Percentiles rank a stretch among this genome's conserved stretches.
Evolutionary conservation across 2,888 invertebrate species (phyloP).

Genomic region (Actias luna): DNA sequence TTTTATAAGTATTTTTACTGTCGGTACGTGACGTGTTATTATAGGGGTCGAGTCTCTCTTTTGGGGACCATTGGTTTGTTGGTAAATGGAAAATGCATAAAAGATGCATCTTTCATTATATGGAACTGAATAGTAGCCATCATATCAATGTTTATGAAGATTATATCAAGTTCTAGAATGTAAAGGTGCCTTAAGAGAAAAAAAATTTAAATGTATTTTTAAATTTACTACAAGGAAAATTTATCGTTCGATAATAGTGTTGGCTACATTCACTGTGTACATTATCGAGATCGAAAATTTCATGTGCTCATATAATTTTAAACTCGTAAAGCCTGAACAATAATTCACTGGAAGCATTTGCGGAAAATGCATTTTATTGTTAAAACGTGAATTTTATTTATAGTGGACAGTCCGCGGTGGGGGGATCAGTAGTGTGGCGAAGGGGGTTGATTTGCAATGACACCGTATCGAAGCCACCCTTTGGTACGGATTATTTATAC

Average conservation of each 20-base stretch:
- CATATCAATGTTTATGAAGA: background rate
- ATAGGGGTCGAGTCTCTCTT: slow-evolving; percentile 36
- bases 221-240: slow-evolving; percentile 15
- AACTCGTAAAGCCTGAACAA: slow-evolving; percentile 79
- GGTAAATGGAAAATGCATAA: slow-evolving; percentile 55
- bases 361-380: slow-evolving; percentile 83
- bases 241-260: slow-evolving; percentile 65
- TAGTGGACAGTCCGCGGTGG: slow-evolving; percentile 73
- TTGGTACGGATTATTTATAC: slow-evolving; percentile 79
- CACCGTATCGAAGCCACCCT: slow-evolving; percentile 77
- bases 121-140: background rate
- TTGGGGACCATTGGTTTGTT: slow-evolving; percentile 49
- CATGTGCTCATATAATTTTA: slow-evolving; percentile 81
- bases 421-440: slow-evolving; percentile 42
- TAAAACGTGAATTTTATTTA: slow-evolving; percentile 83
- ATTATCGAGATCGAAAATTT: slow-evolving; percentile 81
- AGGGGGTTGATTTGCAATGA: slow-evolving; percentile 77
- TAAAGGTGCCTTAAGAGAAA: background rate
- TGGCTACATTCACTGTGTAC: slow-evolving; percentile 56
- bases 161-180: background rate
- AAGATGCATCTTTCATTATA: slow-evolving; percentile 49
- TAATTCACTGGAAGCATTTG: slow-evolving; percentile 80
- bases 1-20: slow-evolving; percentile 76
- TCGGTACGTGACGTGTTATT: slow-evolving; percentile 68
- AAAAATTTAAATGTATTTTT: background rate